phyloP scores from a whole-genome alignment of 2,113 vertebrate species.

The Callaeas wilsoni region DNA sequence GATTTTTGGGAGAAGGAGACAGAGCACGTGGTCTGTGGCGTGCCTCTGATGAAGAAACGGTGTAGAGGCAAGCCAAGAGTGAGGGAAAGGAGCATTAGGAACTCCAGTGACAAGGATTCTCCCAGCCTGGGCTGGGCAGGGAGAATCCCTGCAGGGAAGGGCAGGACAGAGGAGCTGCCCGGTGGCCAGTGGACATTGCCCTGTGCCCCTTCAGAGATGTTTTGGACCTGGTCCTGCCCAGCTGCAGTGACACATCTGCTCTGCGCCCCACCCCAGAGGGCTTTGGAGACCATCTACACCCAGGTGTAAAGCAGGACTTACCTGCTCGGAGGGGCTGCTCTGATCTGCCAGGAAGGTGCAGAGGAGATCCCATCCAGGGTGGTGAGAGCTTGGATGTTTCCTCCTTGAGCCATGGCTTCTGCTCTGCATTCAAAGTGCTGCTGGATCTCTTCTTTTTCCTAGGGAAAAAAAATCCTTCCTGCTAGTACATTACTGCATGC shows the following conservation, averaged over 20 bases:
- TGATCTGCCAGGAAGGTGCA: neutral
- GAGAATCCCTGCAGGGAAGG: neutral
- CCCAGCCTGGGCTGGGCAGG: neutral
- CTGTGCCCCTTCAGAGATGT: neutral
- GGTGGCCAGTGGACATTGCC: neutral
- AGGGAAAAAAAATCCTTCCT: neutral
- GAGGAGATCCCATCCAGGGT: neutral
- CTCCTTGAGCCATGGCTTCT: neutral
- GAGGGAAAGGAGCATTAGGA: neutral
- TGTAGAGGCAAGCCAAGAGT: neutral
- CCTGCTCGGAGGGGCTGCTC: neutral
- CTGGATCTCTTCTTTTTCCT: neutral
- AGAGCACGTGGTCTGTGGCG: fast-evolving
- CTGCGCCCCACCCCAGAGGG: neutral
- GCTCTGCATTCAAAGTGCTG: neutral
- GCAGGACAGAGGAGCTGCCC: neutral
- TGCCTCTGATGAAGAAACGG: neutral
- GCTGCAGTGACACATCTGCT: neutral
- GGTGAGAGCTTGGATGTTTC: neutral
- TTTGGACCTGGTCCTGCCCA: neutral
- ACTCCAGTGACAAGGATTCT: neutral
- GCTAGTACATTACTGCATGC: neutral
- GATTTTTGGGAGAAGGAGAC: neutral
- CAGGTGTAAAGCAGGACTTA: neutral
- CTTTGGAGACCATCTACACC: neutral